Percentiles rank a stretch among this genome's conserved stretches.
phyloP scores from a whole-genome alignment of 2,797 vertebrate species.

The Heterohyrax brucei region DNA sequence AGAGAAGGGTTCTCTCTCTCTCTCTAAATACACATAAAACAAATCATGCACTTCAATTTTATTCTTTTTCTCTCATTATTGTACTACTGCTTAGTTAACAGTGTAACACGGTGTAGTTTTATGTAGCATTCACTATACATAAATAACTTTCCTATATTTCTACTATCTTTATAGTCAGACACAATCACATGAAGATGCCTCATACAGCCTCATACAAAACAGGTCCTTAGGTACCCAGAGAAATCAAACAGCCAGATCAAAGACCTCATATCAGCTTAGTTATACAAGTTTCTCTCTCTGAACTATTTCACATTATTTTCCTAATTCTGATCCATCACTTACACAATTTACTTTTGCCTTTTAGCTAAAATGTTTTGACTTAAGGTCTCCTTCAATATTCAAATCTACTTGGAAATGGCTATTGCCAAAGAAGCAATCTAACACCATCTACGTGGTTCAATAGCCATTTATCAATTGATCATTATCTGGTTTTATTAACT shows the following conservation, averaged over 20 bases:
- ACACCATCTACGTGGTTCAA: conserved; percentile 90
- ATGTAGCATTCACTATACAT: conserved; percentile 79
- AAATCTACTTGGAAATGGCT: conserved; percentile 89
- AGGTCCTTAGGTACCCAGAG: conserved; percentile 47
- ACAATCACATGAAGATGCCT: not conserved
- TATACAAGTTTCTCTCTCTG: conserved; percentile 74
- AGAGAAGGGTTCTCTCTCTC: not conserved
- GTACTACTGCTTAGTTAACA: conserved; percentile 82
- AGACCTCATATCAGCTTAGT: conserved; percentile 71
- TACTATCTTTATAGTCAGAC: conserved; percentile 67
- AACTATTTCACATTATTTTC: conserved; percentile 82
- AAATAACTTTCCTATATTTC: conserved; percentile 79
- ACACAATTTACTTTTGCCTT: conserved; percentile 86
- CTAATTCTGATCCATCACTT: conserved; percentile 75
- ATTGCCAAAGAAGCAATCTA: conserved; percentile 90
- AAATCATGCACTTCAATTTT: conserved; percentile 81
- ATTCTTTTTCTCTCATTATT: conserved; percentile 85
- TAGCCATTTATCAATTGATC: conserved; percentile 92
- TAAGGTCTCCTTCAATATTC: conserved; percentile 82
- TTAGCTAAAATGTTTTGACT: conserved; percentile 87
- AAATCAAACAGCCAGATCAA: conserved; percentile 77
- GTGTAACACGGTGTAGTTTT: conserved; percentile 62
- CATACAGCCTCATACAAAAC: conserved; percentile 61
- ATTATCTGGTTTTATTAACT: conserved; percentile 91
- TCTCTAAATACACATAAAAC: not conserved